A percentile compares a stretch with the other conserved stretches of the same genome.
phyloP scores from a whole-genome alignment of 2,797 vertebrate species.

The Onychomys leucogaster region DNA sequence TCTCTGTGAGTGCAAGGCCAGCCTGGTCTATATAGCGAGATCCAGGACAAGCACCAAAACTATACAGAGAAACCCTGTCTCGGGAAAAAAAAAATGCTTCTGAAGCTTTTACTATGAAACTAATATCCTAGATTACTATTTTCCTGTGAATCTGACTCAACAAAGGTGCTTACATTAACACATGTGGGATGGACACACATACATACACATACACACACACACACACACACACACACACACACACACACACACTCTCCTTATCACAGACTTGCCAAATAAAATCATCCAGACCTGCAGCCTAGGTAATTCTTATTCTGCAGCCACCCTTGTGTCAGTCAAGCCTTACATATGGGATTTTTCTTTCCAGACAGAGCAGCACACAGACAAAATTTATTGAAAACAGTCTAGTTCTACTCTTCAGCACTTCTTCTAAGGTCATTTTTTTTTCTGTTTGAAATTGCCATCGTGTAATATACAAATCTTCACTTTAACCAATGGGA shows the following conservation, averaged over 20 bases:
- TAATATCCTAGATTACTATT: constrained; percentile 55
- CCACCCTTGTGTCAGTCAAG: background rate
- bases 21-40: too few relatives aligned
- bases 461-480: constrained; percentile 60
- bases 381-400: constrained; percentile 36
- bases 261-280: constrained; percentile 8
- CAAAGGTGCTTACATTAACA: background rate
- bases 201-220: too few relatives aligned
- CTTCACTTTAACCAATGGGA: constrained; percentile 77
- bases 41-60: too few relatives aligned
- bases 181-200: too few relatives aligned
- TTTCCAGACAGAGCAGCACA: constrained; percentile 35
- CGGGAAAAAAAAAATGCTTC: background rate
- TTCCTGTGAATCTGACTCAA: background rate
- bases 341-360: background rate
- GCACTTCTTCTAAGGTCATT: background rate
- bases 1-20: too few relatives aligned
- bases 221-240: background rate
- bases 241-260: background rate
- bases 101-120: constrained; percentile 46
- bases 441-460: background rate
- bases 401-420: constrained; percentile 57
- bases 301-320: constrained; percentile 49
- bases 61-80: too few relatives aligned
- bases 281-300: background rate